Evolutionary conservation across 1,140 invertebrate genomes (phyloP).

Genomic region (Drosophila carrolli): DNA sequence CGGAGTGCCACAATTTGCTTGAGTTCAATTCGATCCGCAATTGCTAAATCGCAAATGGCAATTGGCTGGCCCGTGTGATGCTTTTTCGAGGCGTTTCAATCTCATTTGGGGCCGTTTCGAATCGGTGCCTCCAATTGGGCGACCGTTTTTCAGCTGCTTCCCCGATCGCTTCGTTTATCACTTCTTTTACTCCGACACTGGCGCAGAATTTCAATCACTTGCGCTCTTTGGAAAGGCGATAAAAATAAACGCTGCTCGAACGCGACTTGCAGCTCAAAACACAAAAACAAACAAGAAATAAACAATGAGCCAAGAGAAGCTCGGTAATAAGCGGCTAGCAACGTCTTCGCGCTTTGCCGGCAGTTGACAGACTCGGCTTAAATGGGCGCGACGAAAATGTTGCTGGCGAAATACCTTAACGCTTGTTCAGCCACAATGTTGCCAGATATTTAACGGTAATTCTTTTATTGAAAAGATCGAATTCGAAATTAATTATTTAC

Average conservation of each 20-base stretch:
- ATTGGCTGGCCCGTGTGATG: slow-evolving; percentile 1
- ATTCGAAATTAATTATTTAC: neutral
- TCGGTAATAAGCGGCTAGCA: slow-evolving; percentile 5
- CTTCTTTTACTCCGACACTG: slow-evolving; percentile 21
- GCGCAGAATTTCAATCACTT: slow-evolving; percentile 34
- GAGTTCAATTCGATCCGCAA: slow-evolving; percentile 60
- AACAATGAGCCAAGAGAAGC: slow-evolving; percentile 10
- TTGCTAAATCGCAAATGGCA: slow-evolving; percentile 31
- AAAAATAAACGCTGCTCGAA: slow-evolving; percentile 22
- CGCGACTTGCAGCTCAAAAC: slow-evolving; percentile 28
- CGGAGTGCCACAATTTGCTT: slow-evolving; percentile 16
- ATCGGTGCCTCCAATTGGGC: slow-evolving; percentile 28
- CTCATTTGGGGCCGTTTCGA: slow-evolving; percentile 35
- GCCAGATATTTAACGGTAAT: slow-evolving; percentile 22
- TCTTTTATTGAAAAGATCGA: neutral
- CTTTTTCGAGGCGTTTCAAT: slow-evolving; percentile 23
- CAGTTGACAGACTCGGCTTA: slow-evolving; percentile 49
- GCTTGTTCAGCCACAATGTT: slow-evolving; percentile 23
- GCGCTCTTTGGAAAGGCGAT: slow-evolving; percentile 15
- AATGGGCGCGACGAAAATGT: slow-evolving; percentile 33
- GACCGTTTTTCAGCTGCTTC: slow-evolving; percentile 11
- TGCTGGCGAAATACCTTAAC: slow-evolving; percentile 48
- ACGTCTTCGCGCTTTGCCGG: slow-evolving; percentile 58
- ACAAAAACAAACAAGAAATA: slow-evolving; percentile 15
- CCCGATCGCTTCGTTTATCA: slow-evolving; percentile 7